phyloP scores from a whole-genome alignment of 2,888 invertebrate species.

The Dryobota labecula region DNA sequence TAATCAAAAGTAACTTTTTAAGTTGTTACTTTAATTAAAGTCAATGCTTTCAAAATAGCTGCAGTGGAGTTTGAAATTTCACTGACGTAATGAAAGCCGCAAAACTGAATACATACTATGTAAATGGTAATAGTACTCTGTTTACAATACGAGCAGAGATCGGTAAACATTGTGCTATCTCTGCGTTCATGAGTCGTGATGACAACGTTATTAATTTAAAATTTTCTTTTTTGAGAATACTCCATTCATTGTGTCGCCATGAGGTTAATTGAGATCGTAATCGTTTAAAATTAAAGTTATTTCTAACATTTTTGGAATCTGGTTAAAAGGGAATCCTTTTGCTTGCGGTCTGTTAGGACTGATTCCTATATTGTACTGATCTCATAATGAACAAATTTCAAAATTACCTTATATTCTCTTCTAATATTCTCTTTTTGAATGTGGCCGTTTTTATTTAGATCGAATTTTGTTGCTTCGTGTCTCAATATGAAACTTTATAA shows the following conservation, averaged over 20 bases:
- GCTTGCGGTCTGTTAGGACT: too few species aligned
- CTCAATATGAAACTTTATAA: too few species aligned
- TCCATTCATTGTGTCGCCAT: not conserved
- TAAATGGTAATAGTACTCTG: constrained; percentile 18
- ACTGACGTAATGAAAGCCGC: constrained; percentile 23
- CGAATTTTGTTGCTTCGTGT: too few species aligned
- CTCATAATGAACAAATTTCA: too few species aligned
- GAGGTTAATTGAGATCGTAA: not conserved
- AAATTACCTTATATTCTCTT: too few species aligned
- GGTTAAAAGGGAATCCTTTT: not conserved
- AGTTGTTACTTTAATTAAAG: not conserved
- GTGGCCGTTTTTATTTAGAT: too few species aligned
- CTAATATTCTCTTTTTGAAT: too few species aligned
- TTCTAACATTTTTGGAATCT: not conserved
- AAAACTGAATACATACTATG: constrained; percentile 22
- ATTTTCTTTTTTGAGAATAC: not conserved
- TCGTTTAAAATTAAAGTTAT: not conserved
- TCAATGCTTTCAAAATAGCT: constrained; percentile 7
- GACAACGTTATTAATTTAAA: constrained; percentile 4
- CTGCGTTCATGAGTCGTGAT: constrained; percentile 14
- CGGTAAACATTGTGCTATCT: constrained; percentile 15
- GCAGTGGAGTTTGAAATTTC: constrained; percentile 17
- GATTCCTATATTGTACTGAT: too few species aligned
- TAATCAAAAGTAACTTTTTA: not conserved
- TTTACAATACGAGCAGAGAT: constrained; percentile 19